phyloP scores from a whole-genome alignment of 2,797 vertebrate species.

The Enteromius thamalakanensis region DNA sequence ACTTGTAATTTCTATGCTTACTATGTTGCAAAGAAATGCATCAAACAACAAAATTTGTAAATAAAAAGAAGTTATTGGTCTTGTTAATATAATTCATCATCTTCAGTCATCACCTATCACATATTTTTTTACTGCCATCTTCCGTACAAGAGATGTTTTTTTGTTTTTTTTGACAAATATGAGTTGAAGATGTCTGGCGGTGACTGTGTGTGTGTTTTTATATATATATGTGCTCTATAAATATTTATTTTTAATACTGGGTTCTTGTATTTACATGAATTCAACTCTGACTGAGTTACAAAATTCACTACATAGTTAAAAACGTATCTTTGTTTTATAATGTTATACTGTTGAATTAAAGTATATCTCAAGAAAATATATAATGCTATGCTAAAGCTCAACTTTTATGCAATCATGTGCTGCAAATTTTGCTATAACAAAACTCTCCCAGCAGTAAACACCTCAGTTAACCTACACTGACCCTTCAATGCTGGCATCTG shows the following conservation, averaged over 20 bases:
- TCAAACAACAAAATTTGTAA: neutral
- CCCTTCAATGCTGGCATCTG: neutral
- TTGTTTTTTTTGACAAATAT: neutral
- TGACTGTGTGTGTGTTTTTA: neutral
- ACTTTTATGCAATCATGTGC: neutral
- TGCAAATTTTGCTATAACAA: neutral
- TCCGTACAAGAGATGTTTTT: neutral
- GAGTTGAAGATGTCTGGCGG: neutral
- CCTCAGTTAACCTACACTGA: neutral
- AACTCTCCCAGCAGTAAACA: neutral
- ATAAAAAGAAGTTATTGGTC: neutral
- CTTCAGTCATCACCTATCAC: neutral
- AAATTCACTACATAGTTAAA: neutral
- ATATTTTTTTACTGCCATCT: slow-evolving; percentile 7
- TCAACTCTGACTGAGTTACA: neutral
- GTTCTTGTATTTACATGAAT: neutral
- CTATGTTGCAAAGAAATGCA: slow-evolving; percentile 38
- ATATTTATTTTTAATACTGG: neutral
- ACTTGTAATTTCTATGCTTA: slow-evolving; percentile 53
- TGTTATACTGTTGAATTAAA: neutral
- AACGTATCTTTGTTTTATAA: neutral
- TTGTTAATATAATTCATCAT: slow-evolving; percentile 24
- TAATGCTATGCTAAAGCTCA: neutral
- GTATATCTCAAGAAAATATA: neutral
- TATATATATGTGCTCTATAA: neutral